phyloP scores from a whole-genome alignment of 2,888 invertebrate genomes.

The Anodontia alba region DNA sequence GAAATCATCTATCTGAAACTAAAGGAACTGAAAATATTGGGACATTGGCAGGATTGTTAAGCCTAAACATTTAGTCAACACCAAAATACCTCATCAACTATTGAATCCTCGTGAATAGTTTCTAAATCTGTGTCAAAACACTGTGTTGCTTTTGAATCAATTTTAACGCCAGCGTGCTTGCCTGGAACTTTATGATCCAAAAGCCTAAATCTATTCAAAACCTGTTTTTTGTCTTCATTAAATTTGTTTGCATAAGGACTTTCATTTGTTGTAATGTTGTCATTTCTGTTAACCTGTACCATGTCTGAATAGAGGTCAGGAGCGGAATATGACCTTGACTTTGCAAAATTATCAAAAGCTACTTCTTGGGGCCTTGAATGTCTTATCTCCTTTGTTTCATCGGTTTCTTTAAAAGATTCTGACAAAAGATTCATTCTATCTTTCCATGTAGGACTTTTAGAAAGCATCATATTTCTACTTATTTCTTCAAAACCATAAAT shows the following conservation, averaged over 20 bases:
- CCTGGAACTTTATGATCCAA: too few relatives aligned
- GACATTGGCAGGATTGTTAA: neutral
- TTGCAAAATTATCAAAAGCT: neutral
- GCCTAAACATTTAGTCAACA: neutral
- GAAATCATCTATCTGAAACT: too few relatives aligned
- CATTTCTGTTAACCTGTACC: too few relatives aligned
- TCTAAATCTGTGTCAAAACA: neutral
- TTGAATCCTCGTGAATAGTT: neutral
- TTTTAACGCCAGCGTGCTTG: too few relatives aligned
- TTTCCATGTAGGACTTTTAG: neutral
- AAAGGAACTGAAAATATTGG: too few relatives aligned
- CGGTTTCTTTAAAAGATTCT: too few relatives aligned
- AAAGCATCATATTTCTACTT: neutral
- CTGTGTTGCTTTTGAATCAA: neutral
- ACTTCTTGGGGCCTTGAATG: too few relatives aligned
- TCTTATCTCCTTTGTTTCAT: neutral
- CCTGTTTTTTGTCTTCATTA: too few relatives aligned
- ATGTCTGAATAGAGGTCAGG: neutral
- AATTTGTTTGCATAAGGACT: too few relatives aligned
- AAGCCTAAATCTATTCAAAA: too few relatives aligned
- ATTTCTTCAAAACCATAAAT: neutral
- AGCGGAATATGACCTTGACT: neutral
- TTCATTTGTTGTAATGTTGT: too few relatives aligned
- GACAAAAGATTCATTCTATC: neutral
- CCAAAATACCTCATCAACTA: neutral